Base-by-base conservation (phyloP, 2,113 vertebrate species). In the Bos indicus region DNA sequence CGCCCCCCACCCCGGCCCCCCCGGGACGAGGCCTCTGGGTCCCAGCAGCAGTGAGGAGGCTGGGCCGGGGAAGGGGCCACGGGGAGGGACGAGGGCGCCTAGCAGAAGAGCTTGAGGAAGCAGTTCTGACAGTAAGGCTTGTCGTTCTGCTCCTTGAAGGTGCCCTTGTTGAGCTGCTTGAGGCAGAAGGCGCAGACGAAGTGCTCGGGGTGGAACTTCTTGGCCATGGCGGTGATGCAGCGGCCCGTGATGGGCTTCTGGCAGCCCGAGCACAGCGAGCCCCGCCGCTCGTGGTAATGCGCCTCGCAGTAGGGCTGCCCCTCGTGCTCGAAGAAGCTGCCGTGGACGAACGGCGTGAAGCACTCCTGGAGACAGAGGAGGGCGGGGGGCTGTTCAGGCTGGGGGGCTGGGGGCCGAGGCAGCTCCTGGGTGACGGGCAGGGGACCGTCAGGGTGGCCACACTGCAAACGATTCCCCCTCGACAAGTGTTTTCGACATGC, bases 91-190 rank as follows among this genome's bases (percentile, higher is more conserved):
- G 3, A 28, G 81, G 36, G 88, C 4, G 81, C 98, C 98, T 99
- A 99, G 98, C 99, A 99, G 99, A 99, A 99, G 98, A 99, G 99
- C 98, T 99, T 99, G 98, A 99, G 93, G 95, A 99, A 99, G 99
- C 99, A 99, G 98, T 99, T 99, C 98, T 99, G 99, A 98, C 99
- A 99, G 99, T 99, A 99, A 33, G 99, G 99, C 98, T 99, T 99
- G 99, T 99, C 99, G 0, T 99, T 99, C 97, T 99, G 99, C 99
- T 99, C 99, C 98, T 99, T 99, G 98, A 99, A 99, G 98, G 99
- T 99, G 98, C 99, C 99, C 98, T 99, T 99, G 99, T 99, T 99
- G 98, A 99, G 99, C 97, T 99, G 99, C 98, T 99, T 99, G 98
- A 99, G 99, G 98, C 99, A 99, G 99, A 99, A 99, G 99, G 99